These are phyloP conservation scores for Numenius arquata DNA, from an alignment of 2,113 vertebrate species.

Conservation along the genomic window DNA sequence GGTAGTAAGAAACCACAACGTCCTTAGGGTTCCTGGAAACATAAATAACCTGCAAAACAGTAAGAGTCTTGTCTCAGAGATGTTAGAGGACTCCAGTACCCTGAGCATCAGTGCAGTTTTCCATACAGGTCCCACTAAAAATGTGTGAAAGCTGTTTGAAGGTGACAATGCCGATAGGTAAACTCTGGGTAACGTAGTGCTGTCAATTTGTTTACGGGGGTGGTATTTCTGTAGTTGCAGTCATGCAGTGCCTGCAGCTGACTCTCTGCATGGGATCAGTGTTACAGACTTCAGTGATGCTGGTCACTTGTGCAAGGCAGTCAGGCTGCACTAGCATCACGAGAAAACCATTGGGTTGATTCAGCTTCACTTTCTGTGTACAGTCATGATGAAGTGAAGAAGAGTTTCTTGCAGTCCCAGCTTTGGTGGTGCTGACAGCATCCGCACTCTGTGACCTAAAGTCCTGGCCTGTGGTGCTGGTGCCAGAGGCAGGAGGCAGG, in stretches of 20 bases:
- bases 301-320: neutral
- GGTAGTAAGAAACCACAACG: conserved; percentile 69
- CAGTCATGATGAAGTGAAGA: neutral
- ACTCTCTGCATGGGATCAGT: neutral
- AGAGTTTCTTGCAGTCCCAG: neutral
- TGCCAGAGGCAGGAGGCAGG: neutral
- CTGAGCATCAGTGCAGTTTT: neutral
- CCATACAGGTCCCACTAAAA: neutral
- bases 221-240: neutral
- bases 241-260: neutral
- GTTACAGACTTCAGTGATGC: neutral
- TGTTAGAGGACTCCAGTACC: neutral
- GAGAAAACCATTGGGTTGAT: neutral
- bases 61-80: neutral
- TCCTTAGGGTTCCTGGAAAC: conserved; percentile 80
- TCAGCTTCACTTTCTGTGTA: neutral
- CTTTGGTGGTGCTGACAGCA: neutral
- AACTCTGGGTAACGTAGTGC: neutral
- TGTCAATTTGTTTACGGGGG: neutral
- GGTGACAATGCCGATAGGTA: neutral
- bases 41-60: conserved; percentile 68
- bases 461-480: neutral
- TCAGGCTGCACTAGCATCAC: neutral
- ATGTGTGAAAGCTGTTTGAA: neutral
- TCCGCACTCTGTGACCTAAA: neutral